Evolutionary conservation across 2,113 vertebrate genomes (phyloP).

Genomic region (Onychostruthus taczanowskii): DNA sequence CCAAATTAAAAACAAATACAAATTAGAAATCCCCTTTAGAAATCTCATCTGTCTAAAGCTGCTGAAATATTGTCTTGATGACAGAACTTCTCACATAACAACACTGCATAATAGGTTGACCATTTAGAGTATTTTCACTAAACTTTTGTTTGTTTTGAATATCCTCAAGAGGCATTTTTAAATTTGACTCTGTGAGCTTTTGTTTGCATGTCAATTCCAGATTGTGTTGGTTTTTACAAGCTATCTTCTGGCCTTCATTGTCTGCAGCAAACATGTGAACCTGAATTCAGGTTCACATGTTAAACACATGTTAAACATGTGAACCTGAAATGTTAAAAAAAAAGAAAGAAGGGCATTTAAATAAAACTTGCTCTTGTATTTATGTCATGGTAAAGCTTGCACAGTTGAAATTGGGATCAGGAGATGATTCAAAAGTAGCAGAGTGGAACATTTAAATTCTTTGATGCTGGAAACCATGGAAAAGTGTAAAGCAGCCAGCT

Average conservation of each 20-base stretch:
- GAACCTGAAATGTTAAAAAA: not conserved
- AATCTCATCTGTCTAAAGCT: conserved; percentile 25
- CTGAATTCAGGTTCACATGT: too few species aligned
- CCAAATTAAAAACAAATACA: conserved; percentile 62
- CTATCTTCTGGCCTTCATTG: not conserved
- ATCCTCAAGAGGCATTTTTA: not conserved
- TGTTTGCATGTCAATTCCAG: not conserved
- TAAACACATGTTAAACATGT: not conserved
- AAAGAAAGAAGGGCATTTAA: not conserved
- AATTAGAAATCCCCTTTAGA: conserved; percentile 33
- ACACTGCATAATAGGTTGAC: not conserved
- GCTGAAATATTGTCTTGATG: conserved; percentile 24
- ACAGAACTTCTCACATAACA: conserved; percentile 29
- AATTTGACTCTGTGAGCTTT: not conserved
- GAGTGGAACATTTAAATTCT: not conserved
- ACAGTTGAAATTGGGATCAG: not conserved
- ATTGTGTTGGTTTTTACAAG: not conserved
- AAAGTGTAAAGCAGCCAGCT: not conserved
- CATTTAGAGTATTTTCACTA: not conserved
- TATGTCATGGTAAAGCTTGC: not conserved
- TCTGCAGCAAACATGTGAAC: not conserved
- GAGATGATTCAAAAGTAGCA: not conserved
- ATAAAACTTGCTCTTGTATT: not conserved
- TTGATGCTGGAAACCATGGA: not conserved
- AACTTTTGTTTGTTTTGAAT: conserved; percentile 14